phyloP scores from a whole-genome alignment of 2,113 vertebrate genomes.

The Urocolius indicus region DNA sequence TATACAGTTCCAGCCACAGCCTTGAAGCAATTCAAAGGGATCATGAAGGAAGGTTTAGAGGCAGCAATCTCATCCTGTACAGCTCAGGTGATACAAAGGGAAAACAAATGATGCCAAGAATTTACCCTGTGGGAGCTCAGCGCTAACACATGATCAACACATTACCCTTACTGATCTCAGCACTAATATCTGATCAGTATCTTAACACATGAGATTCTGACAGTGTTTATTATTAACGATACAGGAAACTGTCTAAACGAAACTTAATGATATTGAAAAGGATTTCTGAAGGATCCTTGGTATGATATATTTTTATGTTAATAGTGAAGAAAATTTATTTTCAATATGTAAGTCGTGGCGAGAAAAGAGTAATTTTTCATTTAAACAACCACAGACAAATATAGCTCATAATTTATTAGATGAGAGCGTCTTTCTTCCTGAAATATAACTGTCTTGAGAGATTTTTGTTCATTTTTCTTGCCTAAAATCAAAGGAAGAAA shows the following conservation, averaged over 20 bases:
- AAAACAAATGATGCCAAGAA: neutral
- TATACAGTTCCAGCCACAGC: neutral
- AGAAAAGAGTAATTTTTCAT: conserved; percentile 7
- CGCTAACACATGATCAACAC: neutral
- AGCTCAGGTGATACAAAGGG: neutral
- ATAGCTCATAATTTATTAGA: neutral
- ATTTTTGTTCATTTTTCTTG: neutral
- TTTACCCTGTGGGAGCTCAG: neutral
- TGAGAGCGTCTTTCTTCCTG: neutral
- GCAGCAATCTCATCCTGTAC: neutral
- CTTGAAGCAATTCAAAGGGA: neutral
- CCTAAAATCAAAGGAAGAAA: neutral
- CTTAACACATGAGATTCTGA: neutral
- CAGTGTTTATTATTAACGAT: neutral
- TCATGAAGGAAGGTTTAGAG: neutral
- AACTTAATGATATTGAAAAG: neutral
- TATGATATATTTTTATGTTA: neutral
- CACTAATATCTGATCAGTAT: neutral
- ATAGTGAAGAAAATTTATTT: neutral
- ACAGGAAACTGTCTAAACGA: neutral
- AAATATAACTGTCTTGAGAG: neutral
- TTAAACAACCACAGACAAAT: neutral
- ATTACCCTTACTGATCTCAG: neutral
- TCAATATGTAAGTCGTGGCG: neutral
- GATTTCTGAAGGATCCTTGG: neutral